phyloP scores from a whole-genome alignment of 2,888 invertebrate species.

The Chalcis sispes region DNA sequence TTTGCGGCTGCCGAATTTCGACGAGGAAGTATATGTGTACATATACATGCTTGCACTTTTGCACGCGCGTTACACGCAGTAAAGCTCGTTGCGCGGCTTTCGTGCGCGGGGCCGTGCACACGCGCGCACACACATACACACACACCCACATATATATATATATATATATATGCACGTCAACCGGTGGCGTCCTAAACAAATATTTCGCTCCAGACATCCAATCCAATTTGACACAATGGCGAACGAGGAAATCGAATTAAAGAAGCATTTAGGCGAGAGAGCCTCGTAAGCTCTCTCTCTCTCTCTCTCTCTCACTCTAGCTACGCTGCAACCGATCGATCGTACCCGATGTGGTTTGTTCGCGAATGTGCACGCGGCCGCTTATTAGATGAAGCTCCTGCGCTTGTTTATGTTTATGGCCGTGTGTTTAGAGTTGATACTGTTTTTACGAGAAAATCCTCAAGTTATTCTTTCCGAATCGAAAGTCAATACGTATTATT shows the following conservation, averaged over 20 bases:
- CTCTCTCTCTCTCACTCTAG: background rate
- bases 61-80: too few relatives aligned
- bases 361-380: conserved; percentile 15
- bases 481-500: too few relatives aligned
- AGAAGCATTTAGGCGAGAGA: conserved; percentile 64
- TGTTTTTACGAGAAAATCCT: background rate
- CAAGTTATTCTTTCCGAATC: background rate
- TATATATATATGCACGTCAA: background rate
- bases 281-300: conserved; percentile 39
- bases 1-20: too few relatives aligned
- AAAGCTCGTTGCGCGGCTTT: too few relatives aligned
- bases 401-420: conserved; percentile 3
- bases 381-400: conserved; percentile 27
- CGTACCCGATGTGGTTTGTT: background rate
- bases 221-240: conserved; percentile 69
- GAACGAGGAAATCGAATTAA: conserved; percentile 68
- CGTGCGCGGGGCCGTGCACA: too few relatives aligned
- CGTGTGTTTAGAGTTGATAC: background rate
- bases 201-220: conserved; percentile 67
- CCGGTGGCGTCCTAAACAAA: conserved; percentile 66
- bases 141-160: too few relatives aligned
- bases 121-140: too few relatives aligned
- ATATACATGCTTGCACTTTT: too few relatives aligned
- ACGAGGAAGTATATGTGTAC: too few relatives aligned
- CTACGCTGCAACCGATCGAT: conserved; percentile 49